Percentiles rank a stretch among this genome's conserved stretches.
Evolutionary conservation across 2,113 vertebrate species (phyloP).

Genomic region (Lamprotornis superbus): DNA sequence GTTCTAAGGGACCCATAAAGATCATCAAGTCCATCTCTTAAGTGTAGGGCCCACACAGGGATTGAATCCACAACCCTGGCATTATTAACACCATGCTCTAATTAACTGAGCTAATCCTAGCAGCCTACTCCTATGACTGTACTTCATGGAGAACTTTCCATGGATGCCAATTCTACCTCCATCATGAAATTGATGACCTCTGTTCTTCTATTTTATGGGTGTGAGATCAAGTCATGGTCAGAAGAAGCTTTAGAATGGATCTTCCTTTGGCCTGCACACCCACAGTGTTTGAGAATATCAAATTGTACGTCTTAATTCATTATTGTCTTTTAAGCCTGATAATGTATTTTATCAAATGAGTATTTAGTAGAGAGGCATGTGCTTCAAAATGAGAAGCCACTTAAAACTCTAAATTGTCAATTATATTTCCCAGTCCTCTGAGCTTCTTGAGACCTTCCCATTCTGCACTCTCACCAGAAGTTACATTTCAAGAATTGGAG

Average conservation of each 20-base stretch:
- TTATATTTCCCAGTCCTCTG: neutral
- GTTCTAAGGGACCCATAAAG: neutral
- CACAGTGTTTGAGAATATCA: neutral
- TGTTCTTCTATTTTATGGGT: neutral
- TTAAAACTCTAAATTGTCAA: neutral
- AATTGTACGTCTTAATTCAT: neutral
- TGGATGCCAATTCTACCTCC: accelerated
- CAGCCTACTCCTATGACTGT: neutral
- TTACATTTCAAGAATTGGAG: neutral
- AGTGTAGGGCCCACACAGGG: neutral
- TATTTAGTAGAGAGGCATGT: neutral
- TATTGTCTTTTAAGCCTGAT: neutral
- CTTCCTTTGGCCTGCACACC: neutral
- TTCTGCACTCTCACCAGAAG: neutral
- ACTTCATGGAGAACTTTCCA: neutral
- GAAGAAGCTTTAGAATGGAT: neutral
- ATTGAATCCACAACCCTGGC: no score
- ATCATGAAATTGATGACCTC: neutral
- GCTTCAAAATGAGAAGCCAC: neutral
- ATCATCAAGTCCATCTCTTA: neutral
- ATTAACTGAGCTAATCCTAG: neutral
- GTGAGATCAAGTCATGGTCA: neutral
- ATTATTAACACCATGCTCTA: neutral
- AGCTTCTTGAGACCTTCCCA: neutral
- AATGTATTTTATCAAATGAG: neutral